A percentile compares a stretch with the other conserved stretches of the same genome.
Conservation (phyloP, 2,113 vertebrate genomes). For the Rhizomys pruinosus region DNA sequence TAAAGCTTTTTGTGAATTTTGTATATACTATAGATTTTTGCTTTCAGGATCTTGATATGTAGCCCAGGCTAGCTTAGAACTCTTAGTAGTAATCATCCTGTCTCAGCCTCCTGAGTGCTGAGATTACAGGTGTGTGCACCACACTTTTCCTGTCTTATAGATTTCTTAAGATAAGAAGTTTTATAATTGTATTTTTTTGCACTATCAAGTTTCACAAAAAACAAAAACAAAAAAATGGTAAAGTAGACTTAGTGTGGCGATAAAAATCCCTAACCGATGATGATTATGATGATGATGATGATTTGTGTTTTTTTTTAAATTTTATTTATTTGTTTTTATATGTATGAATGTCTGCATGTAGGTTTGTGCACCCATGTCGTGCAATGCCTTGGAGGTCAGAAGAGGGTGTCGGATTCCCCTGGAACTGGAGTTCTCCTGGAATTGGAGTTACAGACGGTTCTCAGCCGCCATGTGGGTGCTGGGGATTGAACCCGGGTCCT, state of each 20-base stretch:
- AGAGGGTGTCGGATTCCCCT: too few relatives aligned
- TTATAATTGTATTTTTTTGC: slow-evolving; percentile 45
- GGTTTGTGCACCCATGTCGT: too few relatives aligned
- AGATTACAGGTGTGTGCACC: not conserved
- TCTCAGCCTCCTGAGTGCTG: not conserved
- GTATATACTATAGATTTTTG: not conserved
- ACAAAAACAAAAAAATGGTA: too few relatives aligned
- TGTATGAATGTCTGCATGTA: too few relatives aligned
- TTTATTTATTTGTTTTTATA: too few relatives aligned
- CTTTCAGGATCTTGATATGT: not conserved
- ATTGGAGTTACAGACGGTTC: too few relatives aligned
- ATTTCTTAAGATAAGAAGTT: slow-evolving; percentile 24
- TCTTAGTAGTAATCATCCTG: not conserved
- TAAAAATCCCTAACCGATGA: not conserved
- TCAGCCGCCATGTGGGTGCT: too few relatives aligned
- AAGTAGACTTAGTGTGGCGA: not conserved
- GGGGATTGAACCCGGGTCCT: too few relatives aligned
- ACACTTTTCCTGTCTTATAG: not conserved
- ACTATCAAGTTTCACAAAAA: not conserved
- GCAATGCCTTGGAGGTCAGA: too few relatives aligned
- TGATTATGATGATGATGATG: too few relatives aligned
- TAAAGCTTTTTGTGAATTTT: slow-evolving; percentile 18
- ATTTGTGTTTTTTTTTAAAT: not conserved
- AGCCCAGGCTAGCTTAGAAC: not conserved
- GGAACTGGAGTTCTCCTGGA: too few relatives aligned